Percentiles rank a stretch among this genome's conserved stretches.
These are phyloP conservation scores for Phyllotis vaccarum DNA, from an alignment of 2,797 vertebrate genomes.

Conservation along the genomic window DNA sequence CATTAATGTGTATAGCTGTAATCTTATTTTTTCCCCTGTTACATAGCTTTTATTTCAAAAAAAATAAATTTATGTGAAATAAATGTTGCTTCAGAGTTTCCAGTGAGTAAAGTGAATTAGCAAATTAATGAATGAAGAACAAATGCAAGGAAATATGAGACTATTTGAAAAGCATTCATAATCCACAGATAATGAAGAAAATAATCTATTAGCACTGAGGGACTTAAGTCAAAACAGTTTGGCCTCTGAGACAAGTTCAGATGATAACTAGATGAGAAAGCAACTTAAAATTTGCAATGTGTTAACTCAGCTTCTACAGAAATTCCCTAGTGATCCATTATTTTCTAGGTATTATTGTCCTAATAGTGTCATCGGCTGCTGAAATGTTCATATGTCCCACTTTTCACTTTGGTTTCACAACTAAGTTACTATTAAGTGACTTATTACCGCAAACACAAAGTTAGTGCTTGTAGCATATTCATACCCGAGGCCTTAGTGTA, in stretches of 20 bases:
- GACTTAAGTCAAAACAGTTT: constrained; percentile 4
- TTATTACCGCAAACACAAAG: constrained; percentile 19
- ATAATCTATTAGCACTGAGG: not conserved
- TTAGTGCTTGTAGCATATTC: not conserved
- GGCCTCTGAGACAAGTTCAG: constrained; percentile 27
- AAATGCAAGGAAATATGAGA: constrained; percentile 31
- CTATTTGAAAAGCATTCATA: constrained; percentile 29
- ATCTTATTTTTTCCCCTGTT: not conserved
- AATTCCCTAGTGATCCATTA: not conserved
- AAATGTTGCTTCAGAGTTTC: constrained; percentile 36
- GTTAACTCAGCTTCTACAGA: constrained; percentile 33
- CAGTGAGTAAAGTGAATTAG: constrained; percentile 1
- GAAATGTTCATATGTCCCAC: not conserved
- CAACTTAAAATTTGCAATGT: constrained; percentile 33
- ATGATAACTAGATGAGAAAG: constrained; percentile 16
- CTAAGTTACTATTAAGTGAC: constrained; percentile 37
- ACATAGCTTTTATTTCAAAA: not conserved
- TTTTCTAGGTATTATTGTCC: not conserved
- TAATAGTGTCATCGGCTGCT: not conserved
- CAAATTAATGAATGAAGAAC: not conserved
- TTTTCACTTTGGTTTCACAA: constrained; percentile 46
- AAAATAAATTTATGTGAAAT: constrained; percentile 5
- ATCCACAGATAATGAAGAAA: constrained; percentile 29
- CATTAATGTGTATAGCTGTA: not conserved
- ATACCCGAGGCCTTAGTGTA: not conserved